Percentiles rank a stretch among this genome's conserved stretches.
Conservation (phyloP, 2,113 vertebrate genomes). For the Peucedramus taeniatus region DNA sequence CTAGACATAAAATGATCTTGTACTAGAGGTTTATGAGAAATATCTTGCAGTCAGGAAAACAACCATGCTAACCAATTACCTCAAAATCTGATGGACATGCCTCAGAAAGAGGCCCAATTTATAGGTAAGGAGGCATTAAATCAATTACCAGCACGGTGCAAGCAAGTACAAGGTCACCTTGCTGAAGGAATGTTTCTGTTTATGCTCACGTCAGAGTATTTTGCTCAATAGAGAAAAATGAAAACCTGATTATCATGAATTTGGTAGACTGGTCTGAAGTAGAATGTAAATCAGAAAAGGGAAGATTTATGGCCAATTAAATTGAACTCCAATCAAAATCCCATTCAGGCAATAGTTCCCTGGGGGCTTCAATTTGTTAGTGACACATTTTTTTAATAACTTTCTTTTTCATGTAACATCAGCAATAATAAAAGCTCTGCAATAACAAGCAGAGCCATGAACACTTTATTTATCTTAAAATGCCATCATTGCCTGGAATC, state of each 20-base stretch:
- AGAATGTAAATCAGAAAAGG: slow-evolving; percentile 52
- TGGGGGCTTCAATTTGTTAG: slow-evolving; percentile 57
- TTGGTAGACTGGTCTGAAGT: slow-evolving; percentile 30
- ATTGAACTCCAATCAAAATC: slow-evolving; percentile 67
- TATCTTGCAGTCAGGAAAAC: background rate
- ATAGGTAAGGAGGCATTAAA: slow-evolving; percentile 39
- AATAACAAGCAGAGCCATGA: background rate
- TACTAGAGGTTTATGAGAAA: background rate
- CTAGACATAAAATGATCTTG: background rate
- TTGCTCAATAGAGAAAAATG: slow-evolving; percentile 37
- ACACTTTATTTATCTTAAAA: slow-evolving; percentile 48
- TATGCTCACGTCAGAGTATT: slow-evolving; percentile 36
- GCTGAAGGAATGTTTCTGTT: slow-evolving; percentile 45
- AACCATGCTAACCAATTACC: background rate
- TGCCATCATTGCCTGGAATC: slow-evolving; percentile 33
- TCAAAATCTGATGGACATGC: background rate
- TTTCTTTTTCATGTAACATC: slow-evolving; percentile 55
- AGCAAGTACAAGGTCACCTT: slow-evolving; percentile 65
- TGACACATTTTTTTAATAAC: slow-evolving; percentile 57
- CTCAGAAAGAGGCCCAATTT: slow-evolving; percentile 5
- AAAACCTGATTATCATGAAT: slow-evolving; percentile 55
- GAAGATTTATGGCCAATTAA: slow-evolving; percentile 66
- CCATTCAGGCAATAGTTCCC: slow-evolving; percentile 58
- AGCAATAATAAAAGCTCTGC: slow-evolving; percentile 46
- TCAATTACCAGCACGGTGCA: background rate